A percentile compares a stretch with the other conserved stretches of the same genome.
Evolutionary conservation across 2,797 vertebrate genomes (phyloP).

Genomic region (Gallinago stenura): DNA sequence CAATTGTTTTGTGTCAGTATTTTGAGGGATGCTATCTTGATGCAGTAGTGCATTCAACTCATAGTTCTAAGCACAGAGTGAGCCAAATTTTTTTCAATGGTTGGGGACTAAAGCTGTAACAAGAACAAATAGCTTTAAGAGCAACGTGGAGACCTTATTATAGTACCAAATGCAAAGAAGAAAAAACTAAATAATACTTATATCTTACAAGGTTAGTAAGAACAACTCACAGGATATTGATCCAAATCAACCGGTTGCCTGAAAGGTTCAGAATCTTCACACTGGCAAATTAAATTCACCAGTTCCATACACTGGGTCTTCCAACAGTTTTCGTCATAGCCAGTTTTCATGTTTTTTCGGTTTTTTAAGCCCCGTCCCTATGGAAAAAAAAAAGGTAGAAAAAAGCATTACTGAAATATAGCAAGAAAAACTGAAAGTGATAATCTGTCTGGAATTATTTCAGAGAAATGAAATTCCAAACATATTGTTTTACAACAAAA

Average conservation of each 20-base stretch:
- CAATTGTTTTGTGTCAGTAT: background rate
- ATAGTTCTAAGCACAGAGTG: background rate
- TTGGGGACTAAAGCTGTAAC: background rate
- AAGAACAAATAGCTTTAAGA: background rate
- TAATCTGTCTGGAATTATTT: background rate
- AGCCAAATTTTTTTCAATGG: background rate
- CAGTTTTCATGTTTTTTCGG: conserved; percentile 74
- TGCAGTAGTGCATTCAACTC: background rate
- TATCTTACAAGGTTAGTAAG: background rate
- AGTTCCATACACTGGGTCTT: conserved; percentile 91
- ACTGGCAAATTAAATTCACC: conserved; percentile 91
- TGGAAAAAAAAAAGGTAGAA: background rate
- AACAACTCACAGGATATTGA: conserved; percentile 89
- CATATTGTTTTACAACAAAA: background rate
- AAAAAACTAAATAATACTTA: background rate
- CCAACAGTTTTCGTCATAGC: conserved; percentile 89
- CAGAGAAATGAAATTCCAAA: background rate
- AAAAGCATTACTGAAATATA: background rate
- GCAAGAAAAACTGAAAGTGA: background rate
- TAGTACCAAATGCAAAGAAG: background rate
- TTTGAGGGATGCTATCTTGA: background rate
- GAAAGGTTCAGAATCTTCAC: conserved; percentile 97
- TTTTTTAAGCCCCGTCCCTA: conserved; percentile 66
- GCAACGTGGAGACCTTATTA: background rate
- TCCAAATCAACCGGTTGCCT: conserved; percentile 92